Percentiles rank a stretch among this genome's conserved stretches.
Conservation (phyloP, 2,888 invertebrate genomes). For the Fragum whitleyi region DNA sequence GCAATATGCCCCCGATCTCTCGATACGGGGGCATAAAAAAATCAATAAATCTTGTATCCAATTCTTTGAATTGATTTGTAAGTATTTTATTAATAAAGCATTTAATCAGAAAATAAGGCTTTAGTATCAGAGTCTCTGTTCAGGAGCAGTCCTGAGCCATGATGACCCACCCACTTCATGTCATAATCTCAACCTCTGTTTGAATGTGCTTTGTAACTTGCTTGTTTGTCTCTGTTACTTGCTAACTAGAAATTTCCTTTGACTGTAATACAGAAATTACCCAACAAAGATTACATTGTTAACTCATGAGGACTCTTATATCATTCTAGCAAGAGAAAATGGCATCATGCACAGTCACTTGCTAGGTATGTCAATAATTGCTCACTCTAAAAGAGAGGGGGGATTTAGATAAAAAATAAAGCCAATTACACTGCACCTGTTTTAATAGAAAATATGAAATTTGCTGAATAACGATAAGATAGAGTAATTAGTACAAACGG, state of each 20-base stretch:
- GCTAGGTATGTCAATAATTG: neutral
- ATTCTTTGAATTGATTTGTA: too few relatives aligned
- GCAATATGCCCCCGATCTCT: too few relatives aligned
- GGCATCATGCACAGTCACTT: neutral
- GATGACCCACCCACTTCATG: too few relatives aligned
- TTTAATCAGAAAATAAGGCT: too few relatives aligned
- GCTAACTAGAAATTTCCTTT: neutral
- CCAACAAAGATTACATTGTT: constrained; percentile 58
- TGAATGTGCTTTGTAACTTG: too few relatives aligned
- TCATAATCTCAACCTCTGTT: too few relatives aligned
- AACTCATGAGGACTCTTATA: neutral
- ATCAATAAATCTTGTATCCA: too few relatives aligned
- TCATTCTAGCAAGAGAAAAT: neutral
- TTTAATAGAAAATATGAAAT: constrained; percentile 58
- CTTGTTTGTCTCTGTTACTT: too few relatives aligned
- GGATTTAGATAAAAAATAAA: constrained; percentile 47
- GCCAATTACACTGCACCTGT: constrained; percentile 62
- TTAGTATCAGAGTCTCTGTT: too few relatives aligned
- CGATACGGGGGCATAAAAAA: too few relatives aligned
- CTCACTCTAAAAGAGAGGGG: neutral
- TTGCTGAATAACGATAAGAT: constrained; percentile 51
- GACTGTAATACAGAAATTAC: constrained; percentile 39
- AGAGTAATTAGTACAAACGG: constrained; percentile 50
- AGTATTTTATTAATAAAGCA: too few relatives aligned
- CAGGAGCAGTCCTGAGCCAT: neutral